phyloP scores from a whole-genome alignment of 2,797 vertebrate genomes.

The Alcedo quadribrachys region DNA sequence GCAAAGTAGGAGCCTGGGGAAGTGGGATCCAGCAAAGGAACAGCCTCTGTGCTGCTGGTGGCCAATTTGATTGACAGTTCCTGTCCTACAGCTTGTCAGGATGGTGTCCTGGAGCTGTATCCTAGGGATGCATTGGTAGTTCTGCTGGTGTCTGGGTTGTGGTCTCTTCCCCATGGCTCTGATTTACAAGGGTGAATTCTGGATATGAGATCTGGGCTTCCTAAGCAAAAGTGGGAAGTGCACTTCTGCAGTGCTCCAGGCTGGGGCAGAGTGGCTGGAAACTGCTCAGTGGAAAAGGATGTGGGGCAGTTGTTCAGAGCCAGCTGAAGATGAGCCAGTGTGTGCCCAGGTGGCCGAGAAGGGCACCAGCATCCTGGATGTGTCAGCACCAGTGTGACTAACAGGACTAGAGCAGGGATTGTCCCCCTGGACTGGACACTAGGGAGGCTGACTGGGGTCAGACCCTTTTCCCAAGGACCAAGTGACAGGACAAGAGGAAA shows the following conservation, averaged over 20 bases:
- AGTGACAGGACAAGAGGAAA: not conserved
- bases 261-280: not conserved
- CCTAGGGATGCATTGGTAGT: not conserved
- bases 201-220: not conserved
- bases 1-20: not conserved
- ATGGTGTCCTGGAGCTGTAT: not conserved
- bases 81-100: not conserved
- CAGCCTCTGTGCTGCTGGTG: not conserved
- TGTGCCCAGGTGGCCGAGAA: not conserved
- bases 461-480: not conserved
- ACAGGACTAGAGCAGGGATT: too few relatives aligned
- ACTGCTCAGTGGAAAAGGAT: not conserved
- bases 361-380: not conserved
- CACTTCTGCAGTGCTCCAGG: not conserved
- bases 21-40: not conserved
- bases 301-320: not conserved
- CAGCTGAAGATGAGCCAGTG: not conserved
- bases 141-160: rapidly evolving
- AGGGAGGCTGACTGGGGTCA: not conserved
- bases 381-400: too few relatives aligned
- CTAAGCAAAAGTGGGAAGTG: not conserved
- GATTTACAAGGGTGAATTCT: not conserved
- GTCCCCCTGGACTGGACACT: too few relatives aligned
- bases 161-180: rapidly evolving
- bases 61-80: not conserved